Evolutionary conservation across 2,113 vertebrate species (phyloP), one percentile per base, ranked within the genome.

Genomic region (Albula goreensis): DNA sequence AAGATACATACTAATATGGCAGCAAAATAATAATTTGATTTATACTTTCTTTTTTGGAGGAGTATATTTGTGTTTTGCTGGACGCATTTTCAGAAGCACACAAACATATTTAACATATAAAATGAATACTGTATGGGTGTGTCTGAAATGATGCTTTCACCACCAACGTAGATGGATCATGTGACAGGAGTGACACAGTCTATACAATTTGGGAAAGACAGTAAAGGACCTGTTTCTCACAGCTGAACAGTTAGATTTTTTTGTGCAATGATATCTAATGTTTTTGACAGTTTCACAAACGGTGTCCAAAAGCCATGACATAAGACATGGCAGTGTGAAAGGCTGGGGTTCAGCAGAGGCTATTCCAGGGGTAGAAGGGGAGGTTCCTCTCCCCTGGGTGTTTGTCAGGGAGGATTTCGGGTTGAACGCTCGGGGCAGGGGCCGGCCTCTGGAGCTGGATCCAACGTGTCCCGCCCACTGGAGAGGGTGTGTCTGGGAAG

Each of bases 401-500:
- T 90, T 8, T 66, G 70, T 74, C 22, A 74, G 56, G 56, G 81
- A 78, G 80, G 83, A 85, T 87, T 17, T 56, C 17, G 56, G 82
- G 60, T 22, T 82, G 80, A 66, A 15, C 25, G 74, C 53, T 86
- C 84, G 88, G 87, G 63, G 80, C 86, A 78, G 86, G 84, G 60
- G 66, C 50, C 51, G 60, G 48, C 60, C 50, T 82, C 50, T 82
- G 86, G 91, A 87, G 89, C 89, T 90, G 88, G 92, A 90, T 92
- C 85, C 60, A 86, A 87, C 17, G 91, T 91, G 85, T 79, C 85
- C 1, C 57, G 77, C 90, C 93, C 92, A 70, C 90, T 84, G 50
- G 78, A 90, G 91, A 94, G 95, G 96, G 96, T 92, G 97, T 90
- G 94, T 95, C 90, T 74, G 93, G 86, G 10, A 66, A 85, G 91